These are phyloP conservation scores for Hedya salicella DNA, from an alignment of 2,888 invertebrate species.

Conservation along the genomic window DNA sequence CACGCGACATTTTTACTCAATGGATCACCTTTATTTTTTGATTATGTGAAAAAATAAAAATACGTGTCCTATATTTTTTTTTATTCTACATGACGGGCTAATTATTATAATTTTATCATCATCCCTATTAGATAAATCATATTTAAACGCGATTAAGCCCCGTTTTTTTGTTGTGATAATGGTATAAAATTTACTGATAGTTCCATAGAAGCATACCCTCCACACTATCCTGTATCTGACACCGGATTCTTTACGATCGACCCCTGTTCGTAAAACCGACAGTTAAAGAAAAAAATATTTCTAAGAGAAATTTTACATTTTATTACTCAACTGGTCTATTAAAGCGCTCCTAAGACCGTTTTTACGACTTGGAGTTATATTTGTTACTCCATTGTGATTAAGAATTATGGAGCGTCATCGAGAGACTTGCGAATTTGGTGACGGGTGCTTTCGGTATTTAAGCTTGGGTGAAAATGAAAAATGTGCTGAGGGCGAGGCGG, in stretches of 20 bases:
- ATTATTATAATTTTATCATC: too few relatives aligned
- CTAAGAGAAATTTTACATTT: slow-evolving; percentile 64
- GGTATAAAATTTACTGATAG: not conserved
- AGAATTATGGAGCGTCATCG: slow-evolving; percentile 31
- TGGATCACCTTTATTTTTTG: too few relatives aligned
- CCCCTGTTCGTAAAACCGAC: slow-evolving; percentile 51
- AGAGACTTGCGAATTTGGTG: slow-evolving; percentile 3
- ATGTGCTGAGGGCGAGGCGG: too few relatives aligned
- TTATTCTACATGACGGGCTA: too few relatives aligned
- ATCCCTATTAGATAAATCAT: not conserved
- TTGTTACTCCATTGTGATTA: slow-evolving; percentile 56
- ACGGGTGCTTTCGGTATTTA: not conserved
- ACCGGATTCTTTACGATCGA: slow-evolving; percentile 52
- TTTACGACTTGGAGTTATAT: slow-evolving; percentile 59
- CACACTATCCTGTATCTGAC: not conserved
- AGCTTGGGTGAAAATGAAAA: too few relatives aligned
- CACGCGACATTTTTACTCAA: too few relatives aligned
- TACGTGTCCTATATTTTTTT: too few relatives aligned
- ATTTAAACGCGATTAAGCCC: not conserved
- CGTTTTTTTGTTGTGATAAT: too few relatives aligned
- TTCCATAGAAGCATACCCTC: not conserved
- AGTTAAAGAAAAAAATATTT: slow-evolving; percentile 61
- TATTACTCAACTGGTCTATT: slow-evolving; percentile 65
- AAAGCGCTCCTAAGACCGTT: slow-evolving; percentile 58
- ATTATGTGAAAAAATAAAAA: too few relatives aligned